These are phyloP conservation scores for Nerophis ophidion DNA, from an alignment of 2,113 vertebrate species.

Conservation along the genomic window DNA sequence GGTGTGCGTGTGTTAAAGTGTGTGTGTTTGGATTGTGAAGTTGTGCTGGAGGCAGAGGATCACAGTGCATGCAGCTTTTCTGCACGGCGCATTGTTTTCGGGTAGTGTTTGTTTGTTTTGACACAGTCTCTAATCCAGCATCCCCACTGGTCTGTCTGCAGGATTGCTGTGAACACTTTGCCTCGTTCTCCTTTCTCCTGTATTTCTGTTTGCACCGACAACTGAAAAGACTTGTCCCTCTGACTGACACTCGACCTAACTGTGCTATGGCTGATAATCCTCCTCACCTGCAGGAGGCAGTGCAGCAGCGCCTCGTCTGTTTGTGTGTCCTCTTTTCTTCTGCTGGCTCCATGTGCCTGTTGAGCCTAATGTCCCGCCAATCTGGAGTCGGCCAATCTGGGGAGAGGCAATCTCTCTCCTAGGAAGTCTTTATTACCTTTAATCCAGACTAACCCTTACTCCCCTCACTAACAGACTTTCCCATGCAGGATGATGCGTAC, in stretches of 20 bases:
- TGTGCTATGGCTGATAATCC: slow-evolving; percentile 40
- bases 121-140: slow-evolving; percentile 62
- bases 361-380: slow-evolving; percentile 37
- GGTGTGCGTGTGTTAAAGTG: slow-evolving; percentile 37
- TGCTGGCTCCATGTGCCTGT: slow-evolving; percentile 36
- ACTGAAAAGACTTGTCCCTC: slow-evolving; percentile 23
- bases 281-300: slow-evolving; percentile 36
- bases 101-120: slow-evolving; percentile 43
- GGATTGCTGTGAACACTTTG: slow-evolving; percentile 45
- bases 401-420: slow-evolving; percentile 42
- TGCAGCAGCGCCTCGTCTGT: slow-evolving; percentile 37
- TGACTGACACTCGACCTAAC: slow-evolving; percentile 45
- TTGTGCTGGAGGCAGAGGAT: slow-evolving; percentile 55
- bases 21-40: slow-evolving; percentile 19
- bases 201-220: slow-evolving; percentile 15
- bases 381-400: slow-evolving; percentile 42
- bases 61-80: slow-evolving; percentile 64
- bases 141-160: slow-evolving; percentile 51
- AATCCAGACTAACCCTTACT: slow-evolving; percentile 54
- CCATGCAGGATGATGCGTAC: slow-evolving; percentile 44
- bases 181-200: slow-evolving; percentile 22
- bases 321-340: slow-evolving; percentile 15
- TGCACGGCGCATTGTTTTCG: slow-evolving; percentile 51
- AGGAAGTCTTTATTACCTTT: slow-evolving; percentile 30
- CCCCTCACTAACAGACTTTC: slow-evolving; percentile 47